Evolutionary conservation across 2,113 vertebrate genomes (phyloP).

Genomic region (Calypte anna): DNA sequence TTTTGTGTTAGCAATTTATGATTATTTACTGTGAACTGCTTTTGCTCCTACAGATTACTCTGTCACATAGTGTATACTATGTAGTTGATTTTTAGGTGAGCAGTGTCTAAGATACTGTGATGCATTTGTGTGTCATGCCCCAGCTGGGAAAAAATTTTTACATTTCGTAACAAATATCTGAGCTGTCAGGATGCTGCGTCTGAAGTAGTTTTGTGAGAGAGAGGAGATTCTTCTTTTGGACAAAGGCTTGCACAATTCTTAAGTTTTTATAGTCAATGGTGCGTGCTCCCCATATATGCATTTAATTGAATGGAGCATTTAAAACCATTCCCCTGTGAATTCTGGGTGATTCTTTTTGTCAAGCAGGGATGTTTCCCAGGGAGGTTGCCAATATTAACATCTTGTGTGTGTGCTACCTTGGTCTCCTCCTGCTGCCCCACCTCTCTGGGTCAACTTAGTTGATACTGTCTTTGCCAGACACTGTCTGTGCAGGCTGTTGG

Average conservation of each 20-base stretch:
- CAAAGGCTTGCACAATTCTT: background rate
- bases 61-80: background rate
- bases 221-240: background rate
- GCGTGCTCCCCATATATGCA: background rate
- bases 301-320: background rate
- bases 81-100: background rate
- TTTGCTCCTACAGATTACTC: background rate
- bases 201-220: background rate
- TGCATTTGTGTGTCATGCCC: background rate
- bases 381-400: background rate
- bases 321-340: background rate
- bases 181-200: background rate
- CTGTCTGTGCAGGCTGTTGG: background rate
- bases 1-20: background rate
- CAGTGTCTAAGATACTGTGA: rapidly evolving
- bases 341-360: background rate
- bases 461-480: background rate
- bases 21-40: background rate
- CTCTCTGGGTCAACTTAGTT: background rate
- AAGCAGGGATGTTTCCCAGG: background rate
- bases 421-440: background rate
- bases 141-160: background rate
- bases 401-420: rapidly evolving
- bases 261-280: background rate
- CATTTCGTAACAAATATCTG: background rate